Conservation (phyloP, 2,797 vertebrate genomes). For the Mormyrus proboscirostris region DNA sequence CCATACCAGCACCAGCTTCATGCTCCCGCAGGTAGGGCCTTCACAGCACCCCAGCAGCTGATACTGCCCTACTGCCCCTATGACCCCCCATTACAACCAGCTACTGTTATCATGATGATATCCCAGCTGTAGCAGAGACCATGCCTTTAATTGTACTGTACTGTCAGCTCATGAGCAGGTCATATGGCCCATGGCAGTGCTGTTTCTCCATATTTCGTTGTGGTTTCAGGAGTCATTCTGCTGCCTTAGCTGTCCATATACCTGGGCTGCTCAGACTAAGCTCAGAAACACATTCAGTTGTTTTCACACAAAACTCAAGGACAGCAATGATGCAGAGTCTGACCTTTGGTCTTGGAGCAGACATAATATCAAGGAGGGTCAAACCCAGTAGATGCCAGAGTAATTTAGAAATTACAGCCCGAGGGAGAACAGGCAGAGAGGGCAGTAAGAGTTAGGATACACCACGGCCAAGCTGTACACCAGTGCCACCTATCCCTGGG, state of each 20-base stretch:
- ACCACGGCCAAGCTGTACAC: background rate
- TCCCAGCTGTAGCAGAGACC: background rate
- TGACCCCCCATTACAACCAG: background rate
- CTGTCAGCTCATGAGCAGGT: background rate
- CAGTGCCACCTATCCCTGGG: background rate
- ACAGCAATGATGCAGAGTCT: background rate
- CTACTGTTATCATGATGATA: background rate
- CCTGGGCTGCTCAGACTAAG: background rate
- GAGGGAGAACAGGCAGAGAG: background rate
- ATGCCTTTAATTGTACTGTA: background rate
- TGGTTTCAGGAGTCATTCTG: background rate
- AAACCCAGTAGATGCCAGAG: background rate
- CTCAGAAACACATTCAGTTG: background rate
- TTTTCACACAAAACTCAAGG: background rate
- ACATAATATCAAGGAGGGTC: background rate
- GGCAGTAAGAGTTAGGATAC: background rate
- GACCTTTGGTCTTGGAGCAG: background rate
- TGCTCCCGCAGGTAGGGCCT: slow-evolving; percentile 41
- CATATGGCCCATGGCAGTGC: background rate
- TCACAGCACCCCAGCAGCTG: background rate
- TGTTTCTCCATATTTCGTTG: background rate
- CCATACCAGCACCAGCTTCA: slow-evolving; percentile 43
- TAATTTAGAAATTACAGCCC: background rate
- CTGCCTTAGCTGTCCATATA: background rate
- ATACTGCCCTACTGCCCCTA: background rate